These are phyloP conservation scores for Nesometra sesokonis DNA, from an alignment of 35 echinoderm and acorn worm species.

Conservation along the genomic window DNA sequence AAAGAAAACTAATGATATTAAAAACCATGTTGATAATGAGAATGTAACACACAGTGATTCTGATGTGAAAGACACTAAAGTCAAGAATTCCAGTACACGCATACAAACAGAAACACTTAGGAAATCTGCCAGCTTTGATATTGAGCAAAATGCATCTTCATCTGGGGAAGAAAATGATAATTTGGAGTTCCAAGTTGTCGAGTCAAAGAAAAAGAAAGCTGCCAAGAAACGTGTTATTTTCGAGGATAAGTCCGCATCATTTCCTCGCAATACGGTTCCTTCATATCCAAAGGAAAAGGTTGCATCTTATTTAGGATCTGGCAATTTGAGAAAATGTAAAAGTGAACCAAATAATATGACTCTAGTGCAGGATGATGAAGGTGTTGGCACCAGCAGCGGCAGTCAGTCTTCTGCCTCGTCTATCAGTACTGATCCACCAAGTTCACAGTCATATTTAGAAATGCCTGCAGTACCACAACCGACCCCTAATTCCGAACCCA, in stretches of 20 bases:
- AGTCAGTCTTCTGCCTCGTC: not conserved
- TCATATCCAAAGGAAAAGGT: not conserved
- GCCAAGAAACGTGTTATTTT: not conserved
- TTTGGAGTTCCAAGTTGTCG: not conserved
- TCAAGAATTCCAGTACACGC: not conserved
- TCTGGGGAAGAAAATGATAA: not conserved
- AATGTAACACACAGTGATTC: not conserved
- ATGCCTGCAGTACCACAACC: not conserved
- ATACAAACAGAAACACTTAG: not conserved
- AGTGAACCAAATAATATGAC: not conserved
- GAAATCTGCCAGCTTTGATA: not conserved
- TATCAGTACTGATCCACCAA: not conserved
- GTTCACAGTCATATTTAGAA: not conserved
- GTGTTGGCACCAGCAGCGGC: not conserved
- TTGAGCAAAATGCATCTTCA: not conserved
- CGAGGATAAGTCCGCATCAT: not conserved
- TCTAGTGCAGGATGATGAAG: not conserved
- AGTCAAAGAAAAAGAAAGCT: not conserved
- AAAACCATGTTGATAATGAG: not conserved
- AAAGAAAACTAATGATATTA: not conserved
- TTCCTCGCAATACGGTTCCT: not conserved
- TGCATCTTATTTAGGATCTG: not conserved
- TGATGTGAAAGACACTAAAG: not conserved
- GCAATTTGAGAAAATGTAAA: not conserved
- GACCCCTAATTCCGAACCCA: not conserved